These are phyloP conservation scores for Sipunculus nudus DNA, from an alignment of 2,888 invertebrate genomes.

Conservation along the genomic window DNA sequence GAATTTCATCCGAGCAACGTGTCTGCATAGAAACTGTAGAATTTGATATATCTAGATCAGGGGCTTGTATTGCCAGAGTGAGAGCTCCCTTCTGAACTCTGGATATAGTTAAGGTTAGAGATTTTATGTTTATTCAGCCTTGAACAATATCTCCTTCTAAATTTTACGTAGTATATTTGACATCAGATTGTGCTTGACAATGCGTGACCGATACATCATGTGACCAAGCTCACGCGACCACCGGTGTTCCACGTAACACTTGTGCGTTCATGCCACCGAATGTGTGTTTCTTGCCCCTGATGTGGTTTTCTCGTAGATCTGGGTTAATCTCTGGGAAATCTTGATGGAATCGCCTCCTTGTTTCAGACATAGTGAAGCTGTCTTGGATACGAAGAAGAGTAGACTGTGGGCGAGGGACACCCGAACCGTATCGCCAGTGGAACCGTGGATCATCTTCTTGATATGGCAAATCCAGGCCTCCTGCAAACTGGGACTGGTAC, in stretches of 20 bases:
- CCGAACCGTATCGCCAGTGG: conserved; percentile 54
- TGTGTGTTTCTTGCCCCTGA: conserved; percentile 56
- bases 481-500: background rate
- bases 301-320: conserved; percentile 57
- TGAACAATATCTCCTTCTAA: no score
- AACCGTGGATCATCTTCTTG: conserved; percentile 51
- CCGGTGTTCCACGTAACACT: conserved; percentile 49
- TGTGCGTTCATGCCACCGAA: conserved; percentile 59
- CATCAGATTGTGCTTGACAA: background rate
- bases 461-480: background rate
- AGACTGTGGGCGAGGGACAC: conserved; percentile 54
- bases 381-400: conserved; percentile 55
- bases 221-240: conserved; percentile 1
- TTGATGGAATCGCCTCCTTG: conserved; percentile 50
- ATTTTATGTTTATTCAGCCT: no score
- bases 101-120: no score
- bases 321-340: conserved; percentile 55
- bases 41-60: no score
- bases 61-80: no score
- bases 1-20: no score
- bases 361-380: conserved; percentile 54
- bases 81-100: no score
- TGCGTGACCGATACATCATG: background rate
- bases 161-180: no score
- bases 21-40: no score